Percentiles rank a stretch among this genome's conserved stretches.
Conservation (phyloP, 2,797 vertebrate genomes). For the Iguana delicatissima region DNA sequence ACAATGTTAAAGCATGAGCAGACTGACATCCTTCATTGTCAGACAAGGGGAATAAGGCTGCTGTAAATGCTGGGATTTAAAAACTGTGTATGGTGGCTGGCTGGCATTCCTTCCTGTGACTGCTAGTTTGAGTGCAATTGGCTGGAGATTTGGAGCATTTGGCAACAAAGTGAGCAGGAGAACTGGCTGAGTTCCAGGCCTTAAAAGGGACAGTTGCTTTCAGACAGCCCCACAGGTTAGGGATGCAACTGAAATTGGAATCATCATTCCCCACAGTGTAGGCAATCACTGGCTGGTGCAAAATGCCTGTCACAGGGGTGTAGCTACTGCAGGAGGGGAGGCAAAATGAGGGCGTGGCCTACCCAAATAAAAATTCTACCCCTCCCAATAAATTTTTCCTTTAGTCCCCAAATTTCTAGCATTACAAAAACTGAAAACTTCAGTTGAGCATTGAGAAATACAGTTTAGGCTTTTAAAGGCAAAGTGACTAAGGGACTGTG, state of each 20-base stretch:
- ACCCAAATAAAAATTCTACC: no score
- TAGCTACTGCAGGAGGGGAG: no score
- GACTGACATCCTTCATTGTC: not conserved
- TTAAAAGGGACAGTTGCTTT: not conserved
- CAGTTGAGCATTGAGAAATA: no score
- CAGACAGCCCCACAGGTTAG: not conserved
- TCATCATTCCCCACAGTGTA: not conserved
- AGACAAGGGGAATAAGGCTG: not conserved
- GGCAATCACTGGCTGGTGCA: not conserved
- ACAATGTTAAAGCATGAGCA: not conserved
- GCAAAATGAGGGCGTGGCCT: no score
- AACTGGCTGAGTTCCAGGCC: not conserved
- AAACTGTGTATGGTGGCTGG: conserved; percentile 9
- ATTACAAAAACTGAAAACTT: no score
- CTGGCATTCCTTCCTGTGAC: not conserved
- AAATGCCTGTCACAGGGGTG: not conserved
- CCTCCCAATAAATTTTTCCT: no score
- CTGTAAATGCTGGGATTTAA: not conserved
- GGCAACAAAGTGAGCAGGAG: conserved; percentile 4
- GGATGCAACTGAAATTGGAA: not conserved
- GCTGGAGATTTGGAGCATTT: not conserved
- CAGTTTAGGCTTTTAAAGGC: no score
- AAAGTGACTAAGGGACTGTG: no score
- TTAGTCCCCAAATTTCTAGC: no score
- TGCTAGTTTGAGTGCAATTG: not conserved